phyloP scores from a whole-genome alignment of 30 jellyfish, hydroid and myxozoan species.

The Turritopsis dohrnii region DNA sequence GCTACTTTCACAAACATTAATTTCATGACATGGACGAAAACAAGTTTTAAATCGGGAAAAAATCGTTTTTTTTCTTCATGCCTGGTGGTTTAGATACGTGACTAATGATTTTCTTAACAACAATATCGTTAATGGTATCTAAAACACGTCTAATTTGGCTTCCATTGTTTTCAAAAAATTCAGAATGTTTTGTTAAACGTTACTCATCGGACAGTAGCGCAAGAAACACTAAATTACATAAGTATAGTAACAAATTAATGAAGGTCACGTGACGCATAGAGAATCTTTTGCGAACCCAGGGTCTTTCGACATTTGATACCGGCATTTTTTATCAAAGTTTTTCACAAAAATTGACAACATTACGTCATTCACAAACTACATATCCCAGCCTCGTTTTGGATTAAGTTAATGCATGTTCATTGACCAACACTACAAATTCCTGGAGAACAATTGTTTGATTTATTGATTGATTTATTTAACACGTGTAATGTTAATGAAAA shows the following conservation, averaged over 20 bases:
- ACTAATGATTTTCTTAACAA: neutral
- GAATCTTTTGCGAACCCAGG: no score
- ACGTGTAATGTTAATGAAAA: no score
- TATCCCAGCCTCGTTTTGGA: no score
- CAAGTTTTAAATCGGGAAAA: neutral
- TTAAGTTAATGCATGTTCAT: no score
- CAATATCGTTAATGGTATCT: neutral
- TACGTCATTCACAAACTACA: no score
- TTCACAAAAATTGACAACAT: no score
- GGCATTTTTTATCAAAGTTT: neutral
- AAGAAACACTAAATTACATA: no score
- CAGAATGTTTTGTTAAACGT: no score
- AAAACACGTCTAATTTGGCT: neutral
- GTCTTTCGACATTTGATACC: neutral
- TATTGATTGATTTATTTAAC: no score
- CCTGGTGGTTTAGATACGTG: neutral
- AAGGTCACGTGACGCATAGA: neutral
- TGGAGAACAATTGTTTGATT: no score
- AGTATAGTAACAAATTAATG: neutral
- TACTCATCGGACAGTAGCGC: no score
- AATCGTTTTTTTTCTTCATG: neutral
- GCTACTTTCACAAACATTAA: neutral
- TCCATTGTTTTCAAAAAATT: neutral
- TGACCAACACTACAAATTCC: no score
- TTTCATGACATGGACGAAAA: neutral